These are phyloP conservation scores for Drosophila erecta DNA, from an alignment of 1,140 invertebrate genomes.

Conservation along the genomic window DNA sequence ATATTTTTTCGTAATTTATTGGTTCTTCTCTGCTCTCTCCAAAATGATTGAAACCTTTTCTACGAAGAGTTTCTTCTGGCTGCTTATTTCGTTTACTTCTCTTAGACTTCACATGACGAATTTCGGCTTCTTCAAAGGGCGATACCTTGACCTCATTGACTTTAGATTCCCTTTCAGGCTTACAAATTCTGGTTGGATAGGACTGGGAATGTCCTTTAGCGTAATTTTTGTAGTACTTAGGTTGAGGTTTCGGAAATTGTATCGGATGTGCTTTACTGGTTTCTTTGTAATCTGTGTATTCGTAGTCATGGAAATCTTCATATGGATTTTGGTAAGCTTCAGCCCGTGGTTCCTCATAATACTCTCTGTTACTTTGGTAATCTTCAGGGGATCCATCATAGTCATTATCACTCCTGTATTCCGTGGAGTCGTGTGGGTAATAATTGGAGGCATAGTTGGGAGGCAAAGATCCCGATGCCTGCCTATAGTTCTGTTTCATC, in stretches of 20 bases:
- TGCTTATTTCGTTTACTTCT: too few species aligned
- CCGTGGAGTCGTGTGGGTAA: not conserved
- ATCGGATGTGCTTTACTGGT: not conserved
- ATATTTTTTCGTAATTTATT: not conserved
- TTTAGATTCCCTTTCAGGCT: not conserved
- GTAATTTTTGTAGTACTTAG: not conserved
- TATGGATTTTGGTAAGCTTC: not conserved
- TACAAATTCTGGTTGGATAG: not conserved
- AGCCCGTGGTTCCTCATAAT: not conserved
- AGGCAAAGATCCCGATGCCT: constrained; percentile 12
- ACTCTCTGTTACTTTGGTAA: not conserved
- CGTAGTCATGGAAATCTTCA: not conserved
- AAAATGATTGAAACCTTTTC: not conserved
- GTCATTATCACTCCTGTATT: not conserved
- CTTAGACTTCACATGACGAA: not conserved
- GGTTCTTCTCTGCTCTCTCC: not conserved
- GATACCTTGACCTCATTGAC: not conserved
- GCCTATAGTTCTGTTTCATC: not conserved
- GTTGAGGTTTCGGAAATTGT: not conserved
- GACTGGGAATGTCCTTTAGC: not conserved
- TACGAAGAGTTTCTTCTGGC: not conserved
- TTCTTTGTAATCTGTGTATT: not conserved
- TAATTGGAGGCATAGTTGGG: constrained; percentile 2
- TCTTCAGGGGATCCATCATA: not conserved
- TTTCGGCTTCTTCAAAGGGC: not conserved